These are phyloP conservation scores for Pycnomerus fuliginosus DNA, from an alignment of 2,888 invertebrate genomes.

Conservation along the genomic window DNA sequence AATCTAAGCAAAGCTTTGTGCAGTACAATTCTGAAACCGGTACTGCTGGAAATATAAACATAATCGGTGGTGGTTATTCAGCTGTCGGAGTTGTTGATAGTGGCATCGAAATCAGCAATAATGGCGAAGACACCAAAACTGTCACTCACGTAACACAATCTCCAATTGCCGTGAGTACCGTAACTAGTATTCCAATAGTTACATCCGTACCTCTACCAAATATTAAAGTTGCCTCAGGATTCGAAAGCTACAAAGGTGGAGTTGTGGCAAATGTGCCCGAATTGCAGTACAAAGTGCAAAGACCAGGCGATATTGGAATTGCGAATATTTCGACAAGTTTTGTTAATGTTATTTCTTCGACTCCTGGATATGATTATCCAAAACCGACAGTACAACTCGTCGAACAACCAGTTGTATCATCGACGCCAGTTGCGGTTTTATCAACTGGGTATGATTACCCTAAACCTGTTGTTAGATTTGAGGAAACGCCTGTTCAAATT, in stretches of 20 bases:
- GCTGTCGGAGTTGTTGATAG: conserved; percentile 35
- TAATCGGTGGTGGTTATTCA: conserved; percentile 45
- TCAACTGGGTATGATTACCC: conserved; percentile 30
- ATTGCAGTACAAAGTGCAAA: conserved; percentile 42
- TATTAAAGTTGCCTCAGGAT: conserved; percentile 31
- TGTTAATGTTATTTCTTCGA: conserved; percentile 31
- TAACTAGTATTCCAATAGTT: conserved; percentile 34
- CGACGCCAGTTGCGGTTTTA: conserved; percentile 34
- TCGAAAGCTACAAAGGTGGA: conserved; percentile 41
- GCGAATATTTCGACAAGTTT: conserved; percentile 28
- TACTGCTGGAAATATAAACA: conserved; percentile 35
- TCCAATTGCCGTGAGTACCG: conserved; percentile 28
- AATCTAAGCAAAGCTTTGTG: conserved; percentile 14
- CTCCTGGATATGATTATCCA: conserved; percentile 47
- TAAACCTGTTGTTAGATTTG: conserved; percentile 32
- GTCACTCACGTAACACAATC: conserved; percentile 31
- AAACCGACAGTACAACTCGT: conserved; percentile 45
- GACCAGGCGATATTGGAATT: conserved; percentile 18
- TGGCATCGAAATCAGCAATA: conserved; percentile 34
- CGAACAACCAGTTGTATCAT: conserved; percentile 42
- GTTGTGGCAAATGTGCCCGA: conserved; percentile 47
- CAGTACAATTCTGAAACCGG: conserved; percentile 11
- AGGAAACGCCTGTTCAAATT: conserved; percentile 23
- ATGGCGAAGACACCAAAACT: conserved; percentile 30
- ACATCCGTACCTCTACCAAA: conserved; percentile 42